Evolutionary conservation across 2,888 invertebrate species (phyloP), one percentile per base, ranked within the genome.

Genomic region (Cordilura impudica): DNA sequence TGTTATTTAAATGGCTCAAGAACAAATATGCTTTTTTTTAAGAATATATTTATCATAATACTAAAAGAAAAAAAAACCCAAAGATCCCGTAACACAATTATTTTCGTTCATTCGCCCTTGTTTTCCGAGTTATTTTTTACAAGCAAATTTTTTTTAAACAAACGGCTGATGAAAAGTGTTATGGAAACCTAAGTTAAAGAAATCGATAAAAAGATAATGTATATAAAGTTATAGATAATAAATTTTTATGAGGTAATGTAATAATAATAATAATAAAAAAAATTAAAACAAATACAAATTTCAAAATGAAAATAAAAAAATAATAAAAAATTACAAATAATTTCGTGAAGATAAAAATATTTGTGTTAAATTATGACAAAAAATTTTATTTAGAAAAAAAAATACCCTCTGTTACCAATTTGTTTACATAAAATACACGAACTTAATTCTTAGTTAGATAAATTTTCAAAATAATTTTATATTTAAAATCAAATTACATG

Each of bases 391-490:
- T 35, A 35, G n/a, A n/a, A n/a, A 35, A 35, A 10, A 39, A 39
- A 39, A 39, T 39, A 39, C 35, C 35, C 35, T 39, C 35, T n/a
- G 35, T 39, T 39, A 12, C 35, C 35, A 39, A 65, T 49, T 51
- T 45, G 26, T 63, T n/a, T 12, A 29, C 31, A 49, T 56, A 72
- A 65, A 73, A 73, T 49, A 47, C 19, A 35, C 35, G 35, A n/a
- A 39, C 35, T n/a, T n/a, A 39, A 39, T n/a, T 39, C 35, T 12
- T 39, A n/a, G 21, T 39, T 14, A 39, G 14, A 39, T 8, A 23
- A 21, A n/a, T 21, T 8, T 14, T 35, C 35, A 39, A 39, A 39
- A 39, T 8, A 54, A 18, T 54, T 53, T 49, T 10, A 8, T 7
- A 35, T 39, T 35, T 7, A 21, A 63, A 54, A 61, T 53, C 16